phyloP scores from a whole-genome alignment of 2,888 invertebrate genomes.

The Ypsolopha scabrella region DNA sequence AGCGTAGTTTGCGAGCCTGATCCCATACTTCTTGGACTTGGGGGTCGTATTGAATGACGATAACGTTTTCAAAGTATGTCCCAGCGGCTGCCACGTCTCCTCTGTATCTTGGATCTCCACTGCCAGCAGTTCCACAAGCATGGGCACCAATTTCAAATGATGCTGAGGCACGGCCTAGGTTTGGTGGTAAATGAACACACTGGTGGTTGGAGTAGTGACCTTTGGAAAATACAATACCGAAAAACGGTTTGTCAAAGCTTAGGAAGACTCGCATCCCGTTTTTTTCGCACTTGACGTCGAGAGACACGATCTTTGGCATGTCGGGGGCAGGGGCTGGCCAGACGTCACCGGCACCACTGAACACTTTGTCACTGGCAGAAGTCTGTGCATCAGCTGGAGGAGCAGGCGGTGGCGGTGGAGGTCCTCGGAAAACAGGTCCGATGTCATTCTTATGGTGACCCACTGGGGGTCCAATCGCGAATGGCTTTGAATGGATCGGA shows the following conservation, averaged over 20 bases:
- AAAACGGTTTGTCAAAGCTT: conserved; percentile 95
- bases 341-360: conserved; percentile 76
- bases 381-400: conserved; percentile 61
- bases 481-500: conserved; percentile 59
- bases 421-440: conserved; percentile 79
- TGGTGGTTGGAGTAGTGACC: conserved; percentile 94
- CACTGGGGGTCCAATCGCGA: conserved; percentile 52
- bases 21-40: conserved; percentile 97
- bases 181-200: conserved; percentile 92
- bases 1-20: conserved; percentile 90
- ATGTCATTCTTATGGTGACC: conserved; percentile 63
- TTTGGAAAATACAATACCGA: conserved; percentile 95
- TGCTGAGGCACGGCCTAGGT: conserved; percentile 85
- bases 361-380: conserved; percentile 72
- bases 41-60: conserved; percentile 93
- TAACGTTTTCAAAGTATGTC: conserved; percentile 93
- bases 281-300: conserved; percentile 95
- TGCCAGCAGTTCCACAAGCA: conserved; percentile 92
- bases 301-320: conserved; percentile 92
- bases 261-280: conserved; percentile 93
- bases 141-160: conserved; percentile 93
- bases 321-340: conserved; percentile 90
- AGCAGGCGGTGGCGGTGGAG: conserved; percentile 68
- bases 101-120: conserved; percentile 92
- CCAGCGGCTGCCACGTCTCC: conserved; percentile 91